Evolutionary conservation across 2,113 vertebrate genomes (phyloP), one percentile per base, ranked within the genome.

Genomic region (Leucoraja erinaceus): DNA sequence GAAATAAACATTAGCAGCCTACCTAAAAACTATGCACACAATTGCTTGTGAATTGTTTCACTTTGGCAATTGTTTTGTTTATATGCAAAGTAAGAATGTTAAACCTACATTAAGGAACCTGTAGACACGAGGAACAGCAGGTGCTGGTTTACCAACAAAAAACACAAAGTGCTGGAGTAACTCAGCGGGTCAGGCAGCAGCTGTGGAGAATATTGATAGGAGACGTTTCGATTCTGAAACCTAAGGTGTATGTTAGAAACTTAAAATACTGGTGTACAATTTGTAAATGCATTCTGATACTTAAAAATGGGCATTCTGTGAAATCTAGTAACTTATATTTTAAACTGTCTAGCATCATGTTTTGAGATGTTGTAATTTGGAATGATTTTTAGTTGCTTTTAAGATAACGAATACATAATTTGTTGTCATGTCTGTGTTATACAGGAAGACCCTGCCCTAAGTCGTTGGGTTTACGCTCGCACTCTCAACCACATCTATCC

Each of bases 391-490:
- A 22, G 47, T 93, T 79, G 38, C 93, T 11, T 91, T 61, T 11
- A 84, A 59, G 4, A 83, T 56, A 59, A 47, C 38, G 38, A 47
- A 0, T 47, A 47, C 38, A 47, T 47, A 59, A 84, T 84, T 88
- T 63, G 59, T n/a, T 88, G 12, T 59, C 18, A 88, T 66, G 14
- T 88, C 33, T 91, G 33, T 20, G 47, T 54, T 0, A 93, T 95
- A 18, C 95, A 99, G 98, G 98, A 98, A 93, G 96, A 99, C 93
- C 98, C 98, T 61, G 98, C 98, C 0, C 78, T 99, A 94, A 0
- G 93, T 0, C 97, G 97, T 75, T 99, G 98, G 98, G 95, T 94
- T 93, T 95, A 96, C 0, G 98, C 98, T 5, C 97, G 97, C 76
- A 66, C 94, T 0, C 7, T 90, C 1, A 97, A 97, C 31, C 90